Evolutionary conservation across 2,113 vertebrate genomes (phyloP).

Genomic region (Poeciliopsis turrubarensis): DNA sequence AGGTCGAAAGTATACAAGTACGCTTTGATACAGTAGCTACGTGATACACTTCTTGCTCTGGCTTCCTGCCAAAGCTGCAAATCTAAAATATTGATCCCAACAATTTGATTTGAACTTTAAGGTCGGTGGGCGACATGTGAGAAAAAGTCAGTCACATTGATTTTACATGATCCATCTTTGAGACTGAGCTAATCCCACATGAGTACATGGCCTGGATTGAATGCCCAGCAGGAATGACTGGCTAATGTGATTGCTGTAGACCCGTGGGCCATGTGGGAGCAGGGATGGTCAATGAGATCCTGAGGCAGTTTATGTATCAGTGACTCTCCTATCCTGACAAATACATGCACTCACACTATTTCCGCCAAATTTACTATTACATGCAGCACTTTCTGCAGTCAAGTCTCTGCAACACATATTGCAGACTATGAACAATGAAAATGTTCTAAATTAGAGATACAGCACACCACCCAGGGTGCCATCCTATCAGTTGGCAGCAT

Average conservation of each 20-base stretch:
- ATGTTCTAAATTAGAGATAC: background rate
- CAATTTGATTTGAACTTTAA: slow-evolving; percentile 22
- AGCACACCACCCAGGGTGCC: background rate
- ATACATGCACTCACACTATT: background rate
- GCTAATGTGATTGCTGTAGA: slow-evolving; percentile 52
- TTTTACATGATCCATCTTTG: slow-evolving; percentile 42
- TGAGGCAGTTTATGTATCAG: background rate
- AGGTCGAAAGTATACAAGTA: slow-evolving; percentile 1
- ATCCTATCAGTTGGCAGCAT: background rate
- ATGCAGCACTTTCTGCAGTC: background rate
- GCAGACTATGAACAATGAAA: too few relatives aligned
- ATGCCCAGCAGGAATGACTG: slow-evolving; percentile 37
- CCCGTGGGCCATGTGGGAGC: slow-evolving; percentile 22
- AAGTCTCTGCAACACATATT: background rate
- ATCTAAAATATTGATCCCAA: slow-evolving; percentile 40
- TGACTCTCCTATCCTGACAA: background rate
- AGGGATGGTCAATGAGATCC: slow-evolving; percentile 21
- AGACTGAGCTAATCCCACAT: slow-evolving; percentile 41
- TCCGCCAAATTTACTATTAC: background rate
- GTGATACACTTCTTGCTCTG: background rate
- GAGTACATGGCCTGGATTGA: slow-evolving; percentile 31
- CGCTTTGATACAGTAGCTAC: background rate
- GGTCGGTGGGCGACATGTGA: slow-evolving; percentile 43
- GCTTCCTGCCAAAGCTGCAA: slow-evolving; percentile 9
- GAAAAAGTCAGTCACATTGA: slow-evolving; percentile 53